phyloP scores from a whole-genome alignment of 2,797 vertebrate species.

The Lacerta bilineata region DNA sequence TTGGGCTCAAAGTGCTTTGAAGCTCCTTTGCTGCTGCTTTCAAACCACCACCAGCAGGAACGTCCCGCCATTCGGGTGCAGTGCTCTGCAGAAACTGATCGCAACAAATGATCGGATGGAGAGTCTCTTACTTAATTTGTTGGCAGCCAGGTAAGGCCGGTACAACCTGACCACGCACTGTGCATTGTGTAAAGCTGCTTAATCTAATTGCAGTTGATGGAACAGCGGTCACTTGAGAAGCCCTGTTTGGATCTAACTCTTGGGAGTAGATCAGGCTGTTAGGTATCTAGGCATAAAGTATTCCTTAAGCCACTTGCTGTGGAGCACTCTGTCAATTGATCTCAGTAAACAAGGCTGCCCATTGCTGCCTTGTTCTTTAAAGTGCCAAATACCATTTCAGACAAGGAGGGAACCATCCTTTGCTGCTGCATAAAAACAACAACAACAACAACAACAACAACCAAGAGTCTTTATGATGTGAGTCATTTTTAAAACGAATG shows the following conservation, averaged over 20 bases:
- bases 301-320: not conserved
- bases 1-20: not conserved
- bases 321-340: not conserved
- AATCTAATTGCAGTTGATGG: not conserved
- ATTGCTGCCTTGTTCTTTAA: not conserved
- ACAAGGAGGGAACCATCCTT: not conserved
- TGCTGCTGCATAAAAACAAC: not conserved
- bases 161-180: not conserved
- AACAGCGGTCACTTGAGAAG: not conserved
- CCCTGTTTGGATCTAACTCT: not conserved
- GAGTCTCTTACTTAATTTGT: not conserved
- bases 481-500: not conserved
- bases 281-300: not conserved
- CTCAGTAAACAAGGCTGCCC: not conserved
- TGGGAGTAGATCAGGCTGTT: not conserved
- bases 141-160: not conserved
- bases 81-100: not conserved
- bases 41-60: not conserved
- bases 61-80: not conserved
- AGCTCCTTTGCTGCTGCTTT: not conserved
- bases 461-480: not conserved
- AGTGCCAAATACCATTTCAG: not conserved
- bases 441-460: too few relatives aligned
- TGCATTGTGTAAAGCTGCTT: not conserved
- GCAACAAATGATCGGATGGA: not conserved